Conservation (phyloP, 92 coral and sea anemone genomes). For the Zoanthus gigantus region DNA sequence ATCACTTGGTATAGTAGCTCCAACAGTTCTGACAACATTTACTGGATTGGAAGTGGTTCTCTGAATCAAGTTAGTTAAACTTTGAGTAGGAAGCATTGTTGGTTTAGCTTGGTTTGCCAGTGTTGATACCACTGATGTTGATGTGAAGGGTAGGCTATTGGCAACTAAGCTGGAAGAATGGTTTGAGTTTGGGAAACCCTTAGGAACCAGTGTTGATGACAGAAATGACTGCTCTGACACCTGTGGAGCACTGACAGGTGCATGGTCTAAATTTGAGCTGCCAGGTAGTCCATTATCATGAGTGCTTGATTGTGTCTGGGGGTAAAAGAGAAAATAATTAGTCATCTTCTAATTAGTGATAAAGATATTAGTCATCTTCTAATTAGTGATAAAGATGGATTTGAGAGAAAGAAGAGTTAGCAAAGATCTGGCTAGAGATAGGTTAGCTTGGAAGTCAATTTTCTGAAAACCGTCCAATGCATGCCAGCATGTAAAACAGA, state of each 20-base stretch:
- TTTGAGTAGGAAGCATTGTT: conserved; percentile 11
- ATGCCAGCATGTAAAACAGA: too few relatives aligned
- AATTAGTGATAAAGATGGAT: too few relatives aligned
- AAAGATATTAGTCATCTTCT: too few relatives aligned
- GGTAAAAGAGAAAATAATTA: background rate
- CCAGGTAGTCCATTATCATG: conserved; percentile 34
- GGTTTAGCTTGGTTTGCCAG: conserved; percentile 13
- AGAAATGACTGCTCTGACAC: conserved; percentile 8
- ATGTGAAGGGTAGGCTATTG: background rate
- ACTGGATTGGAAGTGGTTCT: conserved; percentile 18
- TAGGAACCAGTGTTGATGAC: background rate
- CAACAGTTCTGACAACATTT: conserved; percentile 30
- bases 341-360: too few relatives aligned
- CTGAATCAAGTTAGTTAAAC: conserved; percentile 10
- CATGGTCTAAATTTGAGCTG: conserved; percentile 10
- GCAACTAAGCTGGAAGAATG: background rate
- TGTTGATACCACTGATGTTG: conserved; percentile 1
- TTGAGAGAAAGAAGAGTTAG: too few relatives aligned
- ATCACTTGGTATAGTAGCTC: conserved; percentile 44
- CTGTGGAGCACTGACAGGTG: conserved; percentile 15
- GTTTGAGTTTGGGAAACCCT: conserved; percentile 24
- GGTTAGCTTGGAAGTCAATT: too few relatives aligned
- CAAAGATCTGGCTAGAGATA: too few relatives aligned
- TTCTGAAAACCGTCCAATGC: too few relatives aligned
- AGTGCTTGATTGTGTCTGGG: background rate